Percentiles rank a stretch among this genome's conserved stretches.
These are phyloP conservation scores for Cygnus atratus DNA, from an alignment of 2,113 vertebrate genomes.

Conservation along the genomic window DNA sequence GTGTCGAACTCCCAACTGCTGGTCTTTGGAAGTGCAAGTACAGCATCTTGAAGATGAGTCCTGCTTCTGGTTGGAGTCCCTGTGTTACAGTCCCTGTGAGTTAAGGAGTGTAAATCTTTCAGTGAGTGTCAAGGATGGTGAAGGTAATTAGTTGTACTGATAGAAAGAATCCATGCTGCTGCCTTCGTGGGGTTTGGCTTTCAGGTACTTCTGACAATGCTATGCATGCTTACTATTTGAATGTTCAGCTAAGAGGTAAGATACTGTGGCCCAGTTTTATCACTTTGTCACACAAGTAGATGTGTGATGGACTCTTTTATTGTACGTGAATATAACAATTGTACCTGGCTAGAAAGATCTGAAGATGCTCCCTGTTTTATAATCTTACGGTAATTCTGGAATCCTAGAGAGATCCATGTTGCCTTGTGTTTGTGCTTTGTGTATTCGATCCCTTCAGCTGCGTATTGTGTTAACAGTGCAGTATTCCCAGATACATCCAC, in stretches of 20 bases:
- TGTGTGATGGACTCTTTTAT: too few species aligned
- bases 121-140: fast-evolving
- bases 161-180: fast-evolving
- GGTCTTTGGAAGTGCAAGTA: fast-evolving
- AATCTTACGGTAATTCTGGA: too few species aligned
- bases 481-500: not conserved
- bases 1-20: fast-evolving
- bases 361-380: fast-evolving
- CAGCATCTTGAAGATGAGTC: fast-evolving
- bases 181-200: not conserved
- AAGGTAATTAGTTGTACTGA: too few species aligned
- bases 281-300: fast-evolving
- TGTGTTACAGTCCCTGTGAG: not conserved
- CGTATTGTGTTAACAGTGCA: too few species aligned
- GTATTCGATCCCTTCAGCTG: too few species aligned
- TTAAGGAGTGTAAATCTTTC: fast-evolving
- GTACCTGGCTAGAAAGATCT: not conserved
- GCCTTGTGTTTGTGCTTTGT: not conserved
- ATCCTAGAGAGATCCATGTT: not conserved
- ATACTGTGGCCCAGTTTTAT: not conserved
- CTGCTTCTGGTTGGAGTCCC: fast-evolving
- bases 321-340: fast-evolving
- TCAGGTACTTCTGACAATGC: not conserved
- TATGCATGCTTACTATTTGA: fast-evolving
- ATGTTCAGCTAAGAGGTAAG: too few species aligned